Base-by-base conservation (phyloP, 1,140 invertebrate genomes). In the Diploscapter pachys region DNA sequence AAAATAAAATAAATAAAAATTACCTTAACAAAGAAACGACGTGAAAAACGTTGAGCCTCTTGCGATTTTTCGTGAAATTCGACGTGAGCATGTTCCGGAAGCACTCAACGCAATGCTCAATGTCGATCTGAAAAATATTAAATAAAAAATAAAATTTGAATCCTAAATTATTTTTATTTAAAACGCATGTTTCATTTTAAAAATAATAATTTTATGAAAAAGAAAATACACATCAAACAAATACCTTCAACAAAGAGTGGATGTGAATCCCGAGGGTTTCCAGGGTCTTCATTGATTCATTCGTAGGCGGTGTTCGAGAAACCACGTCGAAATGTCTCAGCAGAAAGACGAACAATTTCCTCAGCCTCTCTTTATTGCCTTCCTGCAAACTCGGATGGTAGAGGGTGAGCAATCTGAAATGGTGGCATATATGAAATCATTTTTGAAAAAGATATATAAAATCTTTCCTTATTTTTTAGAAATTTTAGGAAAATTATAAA, bases 361-460 rank as follows among this genome's bases (percentile, higher is more conserved):
- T 69, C 51, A 80, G 51, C 4, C 57, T 4, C 5, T 80, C 68
- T 54, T 80, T 80, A 59, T 80, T 80, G 11, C 79, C 79, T n/a
- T 75, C 77, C 72, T 80, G 79, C 4, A 80, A 68, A 62, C 78
- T 74, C 9, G 78, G 78, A 79, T 79, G 78, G 51, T 79, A 72
- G 72, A 76, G 78, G 54, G 78, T 79, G 9, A 74, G 61, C 13
- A 79, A 56, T 72, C 75, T 72, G 51, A 8, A 71, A 65, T 61
- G 55, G 55, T 31, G 31, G 31, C 9, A 59, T 11, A 13, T 31
- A 31, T 31, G 31, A 71, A 65, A 71, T 13, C 13, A 31, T 31
- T 31, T 31, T 31, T 31, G 31, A 59, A 59, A 13, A 11, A 9
- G 9, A 59, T 13, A 59, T 11, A 13, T 9, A 59, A 59, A 59